phyloP scores from a whole-genome alignment of 2,113 vertebrate genomes.

The Gorilla gorilla region DNA sequence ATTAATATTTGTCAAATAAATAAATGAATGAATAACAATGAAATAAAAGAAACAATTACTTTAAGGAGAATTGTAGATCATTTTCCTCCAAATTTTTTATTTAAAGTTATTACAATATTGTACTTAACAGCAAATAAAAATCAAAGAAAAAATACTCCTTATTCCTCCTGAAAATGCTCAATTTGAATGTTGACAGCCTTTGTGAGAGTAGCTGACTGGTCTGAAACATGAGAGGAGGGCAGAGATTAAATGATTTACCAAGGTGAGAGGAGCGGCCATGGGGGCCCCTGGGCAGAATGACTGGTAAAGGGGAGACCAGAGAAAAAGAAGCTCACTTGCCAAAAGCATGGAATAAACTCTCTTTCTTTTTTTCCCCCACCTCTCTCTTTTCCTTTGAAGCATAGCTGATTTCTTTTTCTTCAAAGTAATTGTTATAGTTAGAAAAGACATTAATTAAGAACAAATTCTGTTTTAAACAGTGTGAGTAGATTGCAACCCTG shows the following conservation, averaged over 20 bases:
- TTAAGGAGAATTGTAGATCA: not conserved
- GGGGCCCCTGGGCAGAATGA: not conserved
- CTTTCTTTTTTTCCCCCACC: not conserved
- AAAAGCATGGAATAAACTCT: not conserved
- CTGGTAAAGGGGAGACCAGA: not conserved
- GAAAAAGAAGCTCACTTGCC: not conserved
- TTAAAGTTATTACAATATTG: not conserved
- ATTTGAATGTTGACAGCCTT: slow-evolving; percentile 16
- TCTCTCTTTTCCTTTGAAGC: slow-evolving; percentile 26
- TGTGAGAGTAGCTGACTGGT: not conserved
- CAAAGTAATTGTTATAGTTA: slow-evolving; percentile 50
- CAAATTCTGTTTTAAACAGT: slow-evolving; percentile 47
- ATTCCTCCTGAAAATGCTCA: not conserved
- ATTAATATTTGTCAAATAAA: not conserved
- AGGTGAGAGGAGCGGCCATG: not conserved
- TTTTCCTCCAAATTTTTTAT: not conserved
- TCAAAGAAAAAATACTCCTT: not conserved
- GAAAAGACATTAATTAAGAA: slow-evolving; percentile 50
- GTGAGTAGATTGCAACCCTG: not conserved
- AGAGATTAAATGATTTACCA: slow-evolving; percentile 36
- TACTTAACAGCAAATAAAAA: slow-evolving; percentile 17
- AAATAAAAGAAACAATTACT: not conserved
- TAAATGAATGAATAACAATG: slow-evolving; percentile 2
- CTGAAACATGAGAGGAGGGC: slow-evolving; percentile 30
- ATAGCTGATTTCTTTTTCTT: slow-evolving; percentile 50